Evolutionary conservation across 2,888 invertebrate species (phyloP), one percentile per base, ranked within the genome.

Genomic region (Ephialtes manifestator): DNA sequence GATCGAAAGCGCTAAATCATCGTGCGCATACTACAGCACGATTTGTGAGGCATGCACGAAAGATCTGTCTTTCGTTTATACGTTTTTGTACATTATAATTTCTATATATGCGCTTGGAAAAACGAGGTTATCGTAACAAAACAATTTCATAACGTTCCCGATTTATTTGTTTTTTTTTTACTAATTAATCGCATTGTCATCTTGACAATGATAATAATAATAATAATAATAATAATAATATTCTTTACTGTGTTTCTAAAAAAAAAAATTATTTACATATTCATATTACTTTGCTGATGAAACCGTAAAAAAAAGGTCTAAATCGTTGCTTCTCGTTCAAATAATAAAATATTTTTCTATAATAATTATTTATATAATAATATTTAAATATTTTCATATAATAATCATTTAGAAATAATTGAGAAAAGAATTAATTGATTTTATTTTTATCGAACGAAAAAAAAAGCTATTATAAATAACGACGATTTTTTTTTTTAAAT

Each of bases 1-100:
- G 68, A 77, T 84, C 43, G 15, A 60, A 84, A 77, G 51, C 51
- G 77, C 68, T 77, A 68, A 71, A 71, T 84, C 81, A 63, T 77
- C 76, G 28, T 10, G 58, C 11, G 39, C 39, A 39, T 35, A 8
- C 10, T 10, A 35, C 24, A 24, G 24, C 24, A 24, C 24, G 24
- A 24, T 24, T 71, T 35, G 53, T 53, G 13, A 53, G n/a, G 0
- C 24, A 0, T 58, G 24, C 10, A 11, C 8, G 4, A 58, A 4
- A 24, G 58, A 58, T 13, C 28, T 53, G 1, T 53, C 1, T 20
- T 24, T 72, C 20, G 35, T 11, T 72, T 7, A 20, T 43, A 55
- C 55, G 39, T 43, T 15, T 13, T 18, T 10, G 20, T 35, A 20
- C 13, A 13, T 58, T 28, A 4, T 28, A 13, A n/a, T 53, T 2